A percentile compares a stretch with the other conserved stretches of the same genome.
Evolutionary conservation across 2,113 vertebrate species (phyloP).

Genomic region (Steatornis caripensis): DNA sequence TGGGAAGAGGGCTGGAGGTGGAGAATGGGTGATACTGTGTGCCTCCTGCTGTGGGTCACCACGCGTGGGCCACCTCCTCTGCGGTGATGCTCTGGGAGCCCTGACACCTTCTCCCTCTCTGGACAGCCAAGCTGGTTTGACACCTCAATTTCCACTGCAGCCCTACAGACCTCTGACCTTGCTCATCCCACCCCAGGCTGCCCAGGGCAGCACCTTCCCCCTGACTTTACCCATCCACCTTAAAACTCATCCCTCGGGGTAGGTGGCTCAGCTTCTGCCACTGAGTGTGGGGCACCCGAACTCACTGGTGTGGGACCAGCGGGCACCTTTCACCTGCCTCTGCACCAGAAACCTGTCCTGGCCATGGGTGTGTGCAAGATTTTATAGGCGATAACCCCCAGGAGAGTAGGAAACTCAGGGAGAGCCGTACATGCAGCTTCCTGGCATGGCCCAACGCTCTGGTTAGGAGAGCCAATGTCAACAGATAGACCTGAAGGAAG

Average conservation of each 20-base stretch:
- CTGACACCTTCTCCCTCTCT: background rate
- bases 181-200: background rate
- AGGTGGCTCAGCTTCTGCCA: background rate
- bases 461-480: conserved; percentile 63
- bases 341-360: background rate
- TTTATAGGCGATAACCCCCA: background rate
- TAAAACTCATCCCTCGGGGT: background rate
- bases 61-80: background rate
- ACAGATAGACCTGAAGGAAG: conserved; percentile 55
- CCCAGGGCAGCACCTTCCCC: background rate
- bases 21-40: background rate
- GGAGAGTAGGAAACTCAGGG: background rate
- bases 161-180: background rate
- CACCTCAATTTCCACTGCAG: background rate
- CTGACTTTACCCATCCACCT: background rate
- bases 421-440: background rate
- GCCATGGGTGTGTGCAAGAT: background rate
- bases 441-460: conserved; percentile 24
- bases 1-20: background rate
- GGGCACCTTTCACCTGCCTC: conserved; percentile 13
- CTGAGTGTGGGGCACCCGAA: rapidly evolving
- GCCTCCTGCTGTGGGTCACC: rapidly evolving
- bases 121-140: background rate
- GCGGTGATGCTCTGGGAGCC: background rate
- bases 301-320: background rate